phyloP scores from a whole-genome alignment of 1,140 invertebrate species.

The Mizuhopecten yessoensis region DNA sequence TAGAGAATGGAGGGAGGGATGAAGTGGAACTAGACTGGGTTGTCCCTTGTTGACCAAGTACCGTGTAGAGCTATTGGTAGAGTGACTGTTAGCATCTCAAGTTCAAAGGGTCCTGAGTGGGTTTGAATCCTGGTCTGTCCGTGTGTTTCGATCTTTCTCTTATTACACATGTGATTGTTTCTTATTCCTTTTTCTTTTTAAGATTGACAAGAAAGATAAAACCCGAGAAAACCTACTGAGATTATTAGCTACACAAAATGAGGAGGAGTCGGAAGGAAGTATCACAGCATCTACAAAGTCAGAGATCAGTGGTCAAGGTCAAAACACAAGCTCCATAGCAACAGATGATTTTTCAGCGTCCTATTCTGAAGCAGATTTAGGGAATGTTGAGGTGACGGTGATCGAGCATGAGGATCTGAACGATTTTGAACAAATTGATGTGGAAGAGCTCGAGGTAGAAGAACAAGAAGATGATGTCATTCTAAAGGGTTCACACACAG shows the following conservation, averaged over 20 bases:
- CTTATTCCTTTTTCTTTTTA: too few species aligned
- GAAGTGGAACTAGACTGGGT: too few species aligned
- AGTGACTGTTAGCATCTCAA: too few species aligned
- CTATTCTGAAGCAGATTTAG: background rate
- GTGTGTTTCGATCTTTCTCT: too few species aligned
- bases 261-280: background rate
- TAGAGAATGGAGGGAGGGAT: too few species aligned
- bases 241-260: constrained; percentile 9
- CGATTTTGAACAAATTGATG: constrained; percentile 10
- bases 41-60: too few species aligned
- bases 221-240: background rate
- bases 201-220: constrained; percentile 19
- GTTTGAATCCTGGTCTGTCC: too few species aligned
- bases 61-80: too few species aligned
- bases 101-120: too few species aligned
- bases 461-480: background rate
- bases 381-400: background rate
- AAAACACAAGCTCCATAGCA: constrained; percentile 13
- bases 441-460: background rate
- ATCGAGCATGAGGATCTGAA: background rate
- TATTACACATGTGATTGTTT: too few species aligned
- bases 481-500: background rate
- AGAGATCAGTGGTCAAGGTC: background rate
- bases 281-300: constrained; percentile 31
- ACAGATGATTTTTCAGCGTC: constrained; percentile 15